Evolutionary conservation across 1,140 invertebrate genomes (phyloP), one percentile per base, ranked within the genome.

Genomic region (Anagrus nilaparvatae): DNA sequence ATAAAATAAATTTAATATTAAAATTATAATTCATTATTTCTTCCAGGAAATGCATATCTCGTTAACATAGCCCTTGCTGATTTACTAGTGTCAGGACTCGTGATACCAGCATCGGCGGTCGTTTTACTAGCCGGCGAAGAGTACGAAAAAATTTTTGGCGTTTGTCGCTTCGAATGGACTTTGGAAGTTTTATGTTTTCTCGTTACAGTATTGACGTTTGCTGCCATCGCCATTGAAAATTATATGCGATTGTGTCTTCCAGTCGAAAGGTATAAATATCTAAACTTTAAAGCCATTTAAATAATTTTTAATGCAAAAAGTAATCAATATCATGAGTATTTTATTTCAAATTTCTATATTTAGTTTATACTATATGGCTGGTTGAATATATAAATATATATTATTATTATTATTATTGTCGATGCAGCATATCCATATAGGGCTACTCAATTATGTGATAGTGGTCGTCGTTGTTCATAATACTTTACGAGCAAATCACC

Each of bases 11-110:
- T 8, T 12, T 25, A 12, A 6, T 25, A 25, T 25, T 25, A 6
- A 25, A 6, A 25, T 12, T 25, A 12, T 25, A 25, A 25, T 25
- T 25, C 24, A 25, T 12, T 8, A 6, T 25, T 25, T 25, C 51
- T 69, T 67, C 6, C 65, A 85, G 84, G 84, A n/a, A 85, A 87
- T 52, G 74, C 80, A 10, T 85, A 81, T 56, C 60, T 87, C 33
- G 83, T 83, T n/a, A 86, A 82, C 59, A 70, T 84, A 4, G 83
- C 83, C 2, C 49, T 87, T 31, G 76, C 82, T 0, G 84, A 87
- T 50, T 56, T 87, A 29, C 54, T 87, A 13, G 73, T 88, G 12
- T 84, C 83, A 0, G 75, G 78, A 1, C 54, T 79, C 2, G 78
- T 87, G 14, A 74, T 87, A 49, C 82, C 84, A 0, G 72, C 78